Percentiles rank a stretch among this genome's conserved stretches.
phyloP scores from a whole-genome alignment of 2,888 invertebrate genomes.

The Tetropium fuscum region DNA sequence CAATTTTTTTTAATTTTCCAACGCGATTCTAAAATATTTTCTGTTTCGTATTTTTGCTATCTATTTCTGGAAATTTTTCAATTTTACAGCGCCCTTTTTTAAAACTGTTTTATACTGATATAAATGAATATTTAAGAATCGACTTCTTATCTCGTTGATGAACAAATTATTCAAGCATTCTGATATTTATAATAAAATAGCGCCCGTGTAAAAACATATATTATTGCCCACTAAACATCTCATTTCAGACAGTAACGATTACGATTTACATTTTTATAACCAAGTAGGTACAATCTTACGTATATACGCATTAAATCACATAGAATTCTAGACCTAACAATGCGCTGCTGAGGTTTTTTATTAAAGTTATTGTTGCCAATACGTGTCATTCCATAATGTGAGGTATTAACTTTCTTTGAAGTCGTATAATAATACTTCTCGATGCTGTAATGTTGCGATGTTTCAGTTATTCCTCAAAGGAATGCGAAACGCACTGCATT shows the following conservation, averaged over 20 bases:
- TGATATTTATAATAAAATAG: neutral
- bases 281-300: slow-evolving; percentile 13
- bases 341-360: slow-evolving; percentile 34
- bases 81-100: no score
- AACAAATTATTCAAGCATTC: no score
- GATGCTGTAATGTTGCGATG: neutral
- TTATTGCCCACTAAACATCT: slow-evolving; percentile 14
- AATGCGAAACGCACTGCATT: neutral
- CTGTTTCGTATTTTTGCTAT: no score
- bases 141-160: no score
- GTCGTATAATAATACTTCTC: slow-evolving; percentile 23
- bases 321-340: slow-evolving; percentile 43
- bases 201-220: neutral
- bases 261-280: slow-evolving; percentile 12
- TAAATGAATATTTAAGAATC: no score
- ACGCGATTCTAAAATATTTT: no score
- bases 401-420: slow-evolving; percentile 44
- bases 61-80: no score
- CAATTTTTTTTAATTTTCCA: no score
- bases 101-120: no score
- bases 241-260: slow-evolving; percentile 6
- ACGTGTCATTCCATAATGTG: slow-evolving; percentile 41
- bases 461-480: neutral
- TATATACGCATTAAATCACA: no score
- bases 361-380: slow-evolving; percentile 38